Evolutionary conservation across 1,140 invertebrate genomes (phyloP).

Genomic region (Drosophila bifasciata): DNA sequence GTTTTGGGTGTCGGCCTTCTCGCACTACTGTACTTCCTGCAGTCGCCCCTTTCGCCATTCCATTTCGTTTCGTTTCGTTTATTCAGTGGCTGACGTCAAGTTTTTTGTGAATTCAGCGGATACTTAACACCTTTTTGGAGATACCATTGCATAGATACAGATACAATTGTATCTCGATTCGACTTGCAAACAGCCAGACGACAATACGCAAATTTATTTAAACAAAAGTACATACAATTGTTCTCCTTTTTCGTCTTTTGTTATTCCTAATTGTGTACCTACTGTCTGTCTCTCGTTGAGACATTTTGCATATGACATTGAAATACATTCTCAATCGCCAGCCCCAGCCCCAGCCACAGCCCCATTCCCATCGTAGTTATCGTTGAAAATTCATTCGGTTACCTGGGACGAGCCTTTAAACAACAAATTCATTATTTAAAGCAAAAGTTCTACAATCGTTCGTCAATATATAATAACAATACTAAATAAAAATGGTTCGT

Average conservation of each 20-base stretch:
- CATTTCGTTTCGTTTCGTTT: conserved; percentile 20
- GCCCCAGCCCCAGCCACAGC: too few relatives aligned
- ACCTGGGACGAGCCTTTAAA: background rate
- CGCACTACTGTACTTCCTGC: background rate
- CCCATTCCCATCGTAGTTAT: conserved; percentile 11
- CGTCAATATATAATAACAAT: too few relatives aligned
- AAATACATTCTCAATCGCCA: background rate
- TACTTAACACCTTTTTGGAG: conserved; percentile 54
- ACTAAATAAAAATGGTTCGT: too few relatives aligned
- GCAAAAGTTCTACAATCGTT: background rate
- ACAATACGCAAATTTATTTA: conserved; percentile 76
- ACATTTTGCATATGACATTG: conserved; percentile 46
- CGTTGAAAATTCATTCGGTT: conserved; percentile 38
- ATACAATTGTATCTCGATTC: conserved; percentile 28
- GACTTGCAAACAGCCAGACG: conserved; percentile 16
- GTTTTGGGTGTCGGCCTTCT: conserved; percentile 30
- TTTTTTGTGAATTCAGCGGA: conserved; percentile 48
- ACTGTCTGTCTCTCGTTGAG: background rate
- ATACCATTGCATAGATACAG: conserved; percentile 34
- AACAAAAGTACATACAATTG: conserved; percentile 54
- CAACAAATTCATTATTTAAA: conserved; percentile 32
- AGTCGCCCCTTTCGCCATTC: background rate
- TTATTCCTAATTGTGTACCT: conserved; percentile 33
- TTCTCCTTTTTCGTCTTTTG: conserved; percentile 22
- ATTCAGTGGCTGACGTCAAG: conserved; percentile 47